Evolutionary conservation across 2,797 vertebrate species (phyloP).

Genomic region (Microctenopoma stevenorrisi): DNA sequence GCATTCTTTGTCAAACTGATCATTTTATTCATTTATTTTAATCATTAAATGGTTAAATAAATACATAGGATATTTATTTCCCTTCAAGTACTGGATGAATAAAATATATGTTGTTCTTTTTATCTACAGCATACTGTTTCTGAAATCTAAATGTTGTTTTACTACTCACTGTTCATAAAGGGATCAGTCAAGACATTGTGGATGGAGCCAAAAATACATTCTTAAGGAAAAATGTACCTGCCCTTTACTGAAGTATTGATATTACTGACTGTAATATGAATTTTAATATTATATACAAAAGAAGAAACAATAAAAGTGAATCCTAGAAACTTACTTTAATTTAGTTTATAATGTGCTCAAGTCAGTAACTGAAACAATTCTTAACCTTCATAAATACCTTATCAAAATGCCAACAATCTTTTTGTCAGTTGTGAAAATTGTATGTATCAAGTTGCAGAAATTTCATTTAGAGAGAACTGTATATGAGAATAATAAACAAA

Average conservation of each 20-base stretch:
- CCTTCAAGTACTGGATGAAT: slow-evolving; percentile 59
- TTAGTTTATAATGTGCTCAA: slow-evolving; percentile 11
- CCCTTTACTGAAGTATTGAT: slow-evolving; percentile 5
- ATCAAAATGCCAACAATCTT: slow-evolving; percentile 42
- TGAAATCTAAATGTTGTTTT: slow-evolving; percentile 34
- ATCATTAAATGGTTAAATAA: slow-evolving; percentile 47
- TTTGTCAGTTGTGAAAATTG: slow-evolving; percentile 46
- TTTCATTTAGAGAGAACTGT: neutral
- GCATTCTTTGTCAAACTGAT: no score
- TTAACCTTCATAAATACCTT: neutral
- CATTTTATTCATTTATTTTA: slow-evolving; percentile 49
- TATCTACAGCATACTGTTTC: slow-evolving; percentile 44
- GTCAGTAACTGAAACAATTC: slow-evolving; percentile 21
- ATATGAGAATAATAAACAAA: neutral
- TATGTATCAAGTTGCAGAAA: slow-evolving; percentile 23
- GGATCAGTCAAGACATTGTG: slow-evolving; percentile 16
- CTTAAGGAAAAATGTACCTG: slow-evolving; percentile 34
- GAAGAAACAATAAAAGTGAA: neutral
- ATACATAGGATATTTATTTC: slow-evolving; percentile 57
- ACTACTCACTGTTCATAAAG: slow-evolving; percentile 22
- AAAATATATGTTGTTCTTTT: slow-evolving; percentile 38
- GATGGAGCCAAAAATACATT: slow-evolving; percentile 46
- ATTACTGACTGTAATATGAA: neutral
- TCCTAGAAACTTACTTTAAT: neutral
- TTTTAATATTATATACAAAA: neutral